Percentiles rank a stretch among this genome's conserved stretches.
Evolutionary conservation across 2,888 invertebrate genomes (phyloP).

Genomic region (Hemistola chrysoprasaria): DNA sequence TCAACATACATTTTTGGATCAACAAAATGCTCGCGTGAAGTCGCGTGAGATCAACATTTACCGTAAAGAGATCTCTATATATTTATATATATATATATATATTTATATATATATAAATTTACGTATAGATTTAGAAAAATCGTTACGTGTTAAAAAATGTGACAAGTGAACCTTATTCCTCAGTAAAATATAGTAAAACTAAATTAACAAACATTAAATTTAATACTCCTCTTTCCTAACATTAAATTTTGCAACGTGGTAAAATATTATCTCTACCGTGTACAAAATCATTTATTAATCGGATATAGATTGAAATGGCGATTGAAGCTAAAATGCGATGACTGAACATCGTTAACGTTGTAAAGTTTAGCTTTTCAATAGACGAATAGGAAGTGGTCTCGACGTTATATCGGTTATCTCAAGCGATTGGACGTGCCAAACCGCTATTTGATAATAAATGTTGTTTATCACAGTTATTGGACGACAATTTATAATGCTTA

Average conservation of each 20-base stretch:
- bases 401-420: constrained; percentile 23
- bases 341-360: constrained; percentile 14
- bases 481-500: constrained; percentile 26
- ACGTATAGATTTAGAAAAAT: too few species aligned
- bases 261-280: constrained; percentile 3
- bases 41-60: too few species aligned
- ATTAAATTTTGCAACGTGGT: constrained; percentile 5
- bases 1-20: too few species aligned
- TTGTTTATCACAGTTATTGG: constrained; percentile 26
- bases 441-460: constrained; percentile 30
- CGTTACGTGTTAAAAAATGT: not conserved
- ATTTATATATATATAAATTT: too few species aligned
- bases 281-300: constrained; percentile 10
- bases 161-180: not conserved
- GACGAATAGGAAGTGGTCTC: constrained; percentile 23
- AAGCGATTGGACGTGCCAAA: constrained; percentile 18
- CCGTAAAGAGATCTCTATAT: too few species aligned
- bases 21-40: too few species aligned
- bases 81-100: too few species aligned
- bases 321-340: constrained; percentile 18
- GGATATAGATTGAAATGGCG: constrained; percentile 14
- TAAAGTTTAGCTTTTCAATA: constrained; percentile 19
- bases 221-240: constrained; percentile 2
- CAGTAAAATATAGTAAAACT: constrained; percentile 4
- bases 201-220: constrained; percentile 7